A percentile compares a stretch with the other conserved stretches of the same genome.
Evolutionary conservation across 2,113 vertebrate genomes (phyloP).

Genomic region (Macrotus californicus): DNA sequence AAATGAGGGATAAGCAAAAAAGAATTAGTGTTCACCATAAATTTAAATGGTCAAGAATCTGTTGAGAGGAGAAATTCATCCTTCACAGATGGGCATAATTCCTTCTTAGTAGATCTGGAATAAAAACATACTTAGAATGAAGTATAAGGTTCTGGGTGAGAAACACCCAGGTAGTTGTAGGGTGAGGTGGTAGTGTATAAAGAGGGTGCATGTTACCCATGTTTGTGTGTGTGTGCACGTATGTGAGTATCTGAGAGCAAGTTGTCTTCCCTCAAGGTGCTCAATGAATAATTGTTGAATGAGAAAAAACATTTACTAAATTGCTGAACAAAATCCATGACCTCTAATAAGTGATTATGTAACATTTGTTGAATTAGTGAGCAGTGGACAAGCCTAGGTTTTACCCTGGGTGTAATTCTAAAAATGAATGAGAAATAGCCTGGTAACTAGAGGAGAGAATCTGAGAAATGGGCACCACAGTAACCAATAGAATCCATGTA

Average conservation of each 20-base stretch:
- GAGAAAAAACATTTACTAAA: neutral
- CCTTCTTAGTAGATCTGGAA: neutral
- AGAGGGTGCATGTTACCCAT: neutral
- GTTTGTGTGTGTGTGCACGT: neutral
- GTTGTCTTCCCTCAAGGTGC: neutral
- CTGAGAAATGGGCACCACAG: neutral
- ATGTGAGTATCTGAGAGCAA: neutral
- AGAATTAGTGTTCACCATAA: neutral
- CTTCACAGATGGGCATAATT: neutral
- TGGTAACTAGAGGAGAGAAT: neutral
- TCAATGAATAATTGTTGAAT: neutral
- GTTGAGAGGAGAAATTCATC: neutral
- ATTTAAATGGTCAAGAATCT: neutral
- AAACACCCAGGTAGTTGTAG: neutral
- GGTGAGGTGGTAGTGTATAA: neutral
- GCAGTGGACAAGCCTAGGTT: neutral
- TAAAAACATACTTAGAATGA: neutral
- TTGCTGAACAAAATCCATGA: neutral
- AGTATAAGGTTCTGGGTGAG: neutral
- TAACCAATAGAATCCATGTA: neutral
- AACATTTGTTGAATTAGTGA: neutral
- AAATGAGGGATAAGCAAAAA: neutral
- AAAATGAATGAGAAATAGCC: neutral
- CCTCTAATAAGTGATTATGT: neutral
- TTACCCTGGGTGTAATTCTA: neutral